Base-by-base conservation (phyloP, 1,140 invertebrate species). In the Cataglyphis hispanica region DNA sequence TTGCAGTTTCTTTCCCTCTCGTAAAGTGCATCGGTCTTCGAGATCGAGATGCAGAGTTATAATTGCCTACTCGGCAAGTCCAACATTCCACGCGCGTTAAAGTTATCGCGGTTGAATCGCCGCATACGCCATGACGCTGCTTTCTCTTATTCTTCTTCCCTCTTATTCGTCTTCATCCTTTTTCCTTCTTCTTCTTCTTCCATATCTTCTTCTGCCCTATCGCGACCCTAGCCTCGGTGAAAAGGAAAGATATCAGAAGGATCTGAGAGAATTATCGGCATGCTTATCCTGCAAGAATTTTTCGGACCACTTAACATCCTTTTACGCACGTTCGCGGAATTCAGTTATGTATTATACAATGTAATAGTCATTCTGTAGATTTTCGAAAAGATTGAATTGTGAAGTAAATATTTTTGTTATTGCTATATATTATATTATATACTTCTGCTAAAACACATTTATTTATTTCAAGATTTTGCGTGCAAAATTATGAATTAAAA, bases 101-200 rank as follows among this genome's bases (percentile, higher is more conserved):
- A 91, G 90, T 91, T 91, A 91, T 91, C 89, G 85, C 80, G 87
- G 72, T 22, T 66, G 90, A 88, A 91, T 91, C 90, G 86, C 85
- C 85, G 89, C 80, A 69, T 69, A 70, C 78, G 76, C 87, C 85
- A 87, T 89, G 81, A 90, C 75, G 89, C 84, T 88, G 74, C 74
- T 85, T 89, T 81, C 78, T 84, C 72, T 72, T 60, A n/a, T 86
- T 86, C 61, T 58, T 86, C 74, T 85, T 63, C 80, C 76, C 16
- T 19, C n/a, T n/a, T n/a, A n/a, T n/a, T 50, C 5, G 43, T 50
- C 16, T 19, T 50, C 3, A 50, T 89, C 61, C 16, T 60, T 63
- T 34, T 70, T 19, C n/a, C n/a, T n/a, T 60, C n/a, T 13, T 83
- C 2, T 78, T 43, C 72, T 50, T 11, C 53, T 56, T 56, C 40